These are phyloP conservation scores for Ceratotherium simum DNA, from an alignment of 2,113 vertebrate genomes.

Conservation along the genomic window DNA sequence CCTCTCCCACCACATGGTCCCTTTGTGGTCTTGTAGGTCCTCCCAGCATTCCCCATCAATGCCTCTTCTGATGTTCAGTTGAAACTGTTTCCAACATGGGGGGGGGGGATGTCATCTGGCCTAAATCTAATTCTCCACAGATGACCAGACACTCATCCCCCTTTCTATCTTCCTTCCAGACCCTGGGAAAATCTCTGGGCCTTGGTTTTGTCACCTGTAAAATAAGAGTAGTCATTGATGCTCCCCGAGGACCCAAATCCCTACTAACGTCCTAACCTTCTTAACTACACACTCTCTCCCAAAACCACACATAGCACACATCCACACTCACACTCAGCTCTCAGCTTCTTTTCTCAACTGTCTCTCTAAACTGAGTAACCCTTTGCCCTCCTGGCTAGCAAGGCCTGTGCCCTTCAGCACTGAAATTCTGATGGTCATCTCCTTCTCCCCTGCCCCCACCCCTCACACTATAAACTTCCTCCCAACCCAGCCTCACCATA, in stretches of 20 bases:
- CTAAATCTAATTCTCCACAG: not conserved
- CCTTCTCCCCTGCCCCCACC: accelerated
- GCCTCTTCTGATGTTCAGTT: not conserved
- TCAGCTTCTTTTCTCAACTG: not conserved
- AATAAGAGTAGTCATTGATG: not conserved
- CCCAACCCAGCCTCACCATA: not conserved
- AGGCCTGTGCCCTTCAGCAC: not conserved
- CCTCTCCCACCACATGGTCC: not conserved
- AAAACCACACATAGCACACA: accelerated
- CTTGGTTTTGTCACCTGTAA: not conserved
- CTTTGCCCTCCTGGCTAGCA: not conserved
- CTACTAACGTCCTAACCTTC: not conserved
- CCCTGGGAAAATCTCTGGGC: not conserved
- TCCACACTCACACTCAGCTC: not conserved
- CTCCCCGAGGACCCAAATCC: accelerated
- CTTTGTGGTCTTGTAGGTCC: accelerated
- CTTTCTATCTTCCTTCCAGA: not conserved
- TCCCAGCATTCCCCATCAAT: too few relatives aligned
- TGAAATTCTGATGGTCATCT: too few relatives aligned
- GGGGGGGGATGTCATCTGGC: not conserved
- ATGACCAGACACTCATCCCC: not conserved
- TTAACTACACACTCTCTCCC: not conserved
- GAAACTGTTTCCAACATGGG: not conserved
- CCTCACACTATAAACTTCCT: not conserved
- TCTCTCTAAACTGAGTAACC: accelerated